Conservation (phyloP, 2,113 vertebrate genomes). For the Lophotis ruficrista region DNA sequence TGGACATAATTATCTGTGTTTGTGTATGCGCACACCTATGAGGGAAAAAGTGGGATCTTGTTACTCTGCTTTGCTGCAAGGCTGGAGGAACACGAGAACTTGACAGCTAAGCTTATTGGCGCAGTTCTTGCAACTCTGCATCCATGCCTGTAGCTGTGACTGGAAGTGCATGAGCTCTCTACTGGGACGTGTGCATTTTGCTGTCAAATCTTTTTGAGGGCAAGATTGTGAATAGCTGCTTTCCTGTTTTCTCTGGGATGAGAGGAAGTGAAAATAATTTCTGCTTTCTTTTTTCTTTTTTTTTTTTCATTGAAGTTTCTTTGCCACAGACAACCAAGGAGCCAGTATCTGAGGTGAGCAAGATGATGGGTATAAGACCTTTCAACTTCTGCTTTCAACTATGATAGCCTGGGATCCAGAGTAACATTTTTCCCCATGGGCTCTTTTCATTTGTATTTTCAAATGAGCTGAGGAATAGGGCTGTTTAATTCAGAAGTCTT, state of each 20-base stretch:
- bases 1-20: background rate
- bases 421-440: background rate
- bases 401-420: background rate
- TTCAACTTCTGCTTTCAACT: background rate
- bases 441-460: background rate
- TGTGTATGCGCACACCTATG: fast-evolving
- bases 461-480: background rate
- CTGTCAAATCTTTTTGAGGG: background rate
- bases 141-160: background rate
- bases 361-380: background rate
- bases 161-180: background rate
- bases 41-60: background rate
- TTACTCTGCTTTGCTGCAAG: background rate
- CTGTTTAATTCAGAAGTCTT: background rate
- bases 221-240: background rate
- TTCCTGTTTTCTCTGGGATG: background rate
- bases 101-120: background rate
- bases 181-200: background rate
- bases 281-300: background rate
- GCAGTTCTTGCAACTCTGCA: background rate
- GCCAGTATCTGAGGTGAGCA: slow-evolving; percentile 18
- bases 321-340: background rate
- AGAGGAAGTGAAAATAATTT: slow-evolving; percentile 50
- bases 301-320: slow-evolving; percentile 22
- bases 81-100: background rate